Conservation (phyloP, 2,888 invertebrate species). For the Trilocha varians region DNA sequence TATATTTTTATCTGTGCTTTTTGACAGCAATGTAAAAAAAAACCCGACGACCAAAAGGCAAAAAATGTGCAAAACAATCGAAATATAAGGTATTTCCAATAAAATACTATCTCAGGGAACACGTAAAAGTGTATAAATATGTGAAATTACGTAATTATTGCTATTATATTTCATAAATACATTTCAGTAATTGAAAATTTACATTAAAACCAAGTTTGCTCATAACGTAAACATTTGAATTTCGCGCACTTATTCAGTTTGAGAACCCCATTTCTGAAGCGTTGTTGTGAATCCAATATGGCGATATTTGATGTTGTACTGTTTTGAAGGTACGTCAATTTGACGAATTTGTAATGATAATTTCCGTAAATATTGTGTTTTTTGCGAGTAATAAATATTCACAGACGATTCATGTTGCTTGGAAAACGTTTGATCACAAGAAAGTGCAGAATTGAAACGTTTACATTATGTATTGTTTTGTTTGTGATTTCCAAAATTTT, state of each 20-base stretch:
- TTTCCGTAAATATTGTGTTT: slow-evolving; percentile 58
- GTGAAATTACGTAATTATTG: too few relatives aligned
- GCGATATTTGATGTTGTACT: slow-evolving; percentile 75
- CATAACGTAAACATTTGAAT: slow-evolving; percentile 32
- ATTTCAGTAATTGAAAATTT: too few relatives aligned
- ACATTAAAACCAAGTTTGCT: too few relatives aligned
- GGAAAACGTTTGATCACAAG: slow-evolving; percentile 29
- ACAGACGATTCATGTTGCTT: slow-evolving; percentile 24
- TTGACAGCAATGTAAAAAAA: too few relatives aligned
- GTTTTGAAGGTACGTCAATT: slow-evolving; percentile 74
- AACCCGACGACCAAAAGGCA: too few relatives aligned
- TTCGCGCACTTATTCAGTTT: slow-evolving; percentile 49
- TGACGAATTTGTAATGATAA: slow-evolving; percentile 68
- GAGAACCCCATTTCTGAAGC: slow-evolving; percentile 75
- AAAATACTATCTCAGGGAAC: too few relatives aligned
- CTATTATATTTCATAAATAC: too few relatives aligned
- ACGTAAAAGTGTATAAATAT: too few relatives aligned
- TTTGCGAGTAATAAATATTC: slow-evolving; percentile 31
- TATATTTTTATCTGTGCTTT: too few relatives aligned
- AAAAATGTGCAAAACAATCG: too few relatives aligned
- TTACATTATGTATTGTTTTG: slow-evolving; percentile 68
- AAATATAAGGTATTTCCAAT: too few relatives aligned
- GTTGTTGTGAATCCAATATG: slow-evolving; percentile 83
- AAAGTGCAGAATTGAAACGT: slow-evolving; percentile 46
- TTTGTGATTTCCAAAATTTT: slow-evolving; percentile 68